Base-by-base conservation (phyloP, 2,797 vertebrate species). In the Chloroceryle amazona region DNA sequence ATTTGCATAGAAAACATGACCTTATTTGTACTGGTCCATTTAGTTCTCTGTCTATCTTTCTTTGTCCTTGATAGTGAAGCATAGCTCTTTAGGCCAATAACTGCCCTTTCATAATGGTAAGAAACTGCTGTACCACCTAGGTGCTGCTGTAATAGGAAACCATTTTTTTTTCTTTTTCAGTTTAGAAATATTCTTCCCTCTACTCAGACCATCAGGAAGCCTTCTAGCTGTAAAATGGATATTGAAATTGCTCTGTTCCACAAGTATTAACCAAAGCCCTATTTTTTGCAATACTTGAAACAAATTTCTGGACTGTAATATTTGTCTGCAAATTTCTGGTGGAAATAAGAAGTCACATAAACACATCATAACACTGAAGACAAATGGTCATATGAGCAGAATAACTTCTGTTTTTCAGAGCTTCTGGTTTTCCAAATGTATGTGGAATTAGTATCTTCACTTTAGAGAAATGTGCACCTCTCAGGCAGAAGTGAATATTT, bases 401-500 rank as follows among this genome's bases (percentile, higher is more conserved):
- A 17, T 21, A 35, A n/a, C 6, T 44, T 14, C 3, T n/a, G 28
- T 46, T 35, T 16, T 15, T 46, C 33, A 10, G 21, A 26, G 7
- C 4, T 46, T 63, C 3, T 37, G 4, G 0, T 0, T 2, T 33
- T 62, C 76, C 5, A 6, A 58, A 60, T n/a, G 2, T 2, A 3
- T 60, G 31, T 44, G 18, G 29, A 44, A 70, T 13, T 63, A 12
- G 9, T 11, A 35, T 20, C 7, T 7, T 86, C 33, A 47, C 22
- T 13, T 3, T 29, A 46, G 10, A 60, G n/a, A 55, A 75, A 26
- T 10, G 17, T 37, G 2, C 2, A 3, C 7, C 5, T 75, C 20
- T 86, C 13, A 60, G 35, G 26, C 1, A 39, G 18, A 70, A 67
- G 4, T 25, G 10, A 84, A 39, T 17, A 10, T 5, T 11, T 42